These are phyloP conservation scores for Oscheius sp. DNA, from an alignment of 2,888 invertebrate genomes.

Conservation along the genomic window DNA sequence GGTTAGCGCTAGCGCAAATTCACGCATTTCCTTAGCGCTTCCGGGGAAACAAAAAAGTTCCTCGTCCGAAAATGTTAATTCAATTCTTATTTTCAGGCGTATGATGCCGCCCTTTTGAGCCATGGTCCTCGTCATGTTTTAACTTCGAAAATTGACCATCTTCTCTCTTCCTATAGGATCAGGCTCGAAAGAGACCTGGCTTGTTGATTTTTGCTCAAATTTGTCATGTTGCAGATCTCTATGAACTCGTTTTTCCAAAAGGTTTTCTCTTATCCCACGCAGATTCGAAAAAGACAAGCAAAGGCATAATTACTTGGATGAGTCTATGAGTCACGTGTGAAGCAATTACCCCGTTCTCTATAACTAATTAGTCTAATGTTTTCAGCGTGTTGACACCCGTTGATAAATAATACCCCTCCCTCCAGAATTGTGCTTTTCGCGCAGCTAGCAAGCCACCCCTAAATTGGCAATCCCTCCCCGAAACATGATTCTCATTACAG, in stretches of 20 bases:
- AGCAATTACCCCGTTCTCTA: too few species aligned
- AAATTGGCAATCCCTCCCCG: constrained; percentile 18
- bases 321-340: too few species aligned
- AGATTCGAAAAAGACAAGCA: background rate
- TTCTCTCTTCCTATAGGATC: constrained; percentile 23
- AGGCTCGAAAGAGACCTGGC: constrained; percentile 22
- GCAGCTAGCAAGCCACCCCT: constrained; percentile 1
- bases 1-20: too few species aligned
- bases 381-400: too few species aligned
- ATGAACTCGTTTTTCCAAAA: background rate
- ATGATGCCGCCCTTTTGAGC: constrained; percentile 25
- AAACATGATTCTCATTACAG: constrained; percentile 22
- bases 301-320: too few species aligned
- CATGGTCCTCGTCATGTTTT: constrained; percentile 26
- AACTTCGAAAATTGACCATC: constrained; percentile 27
- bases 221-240: background rate
- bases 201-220: background rate
- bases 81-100: constrained; percentile 24
- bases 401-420: background rate
- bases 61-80: background rate
- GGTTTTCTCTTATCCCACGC: background rate
- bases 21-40: too few species aligned
- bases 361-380: too few species aligned
- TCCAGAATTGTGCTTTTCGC: constrained; percentile 1
- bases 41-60: too few species aligned